These are phyloP conservation scores for Artemia sp. DNA, from an alignment of 2,888 invertebrate species.

Conservation along the genomic window DNA sequence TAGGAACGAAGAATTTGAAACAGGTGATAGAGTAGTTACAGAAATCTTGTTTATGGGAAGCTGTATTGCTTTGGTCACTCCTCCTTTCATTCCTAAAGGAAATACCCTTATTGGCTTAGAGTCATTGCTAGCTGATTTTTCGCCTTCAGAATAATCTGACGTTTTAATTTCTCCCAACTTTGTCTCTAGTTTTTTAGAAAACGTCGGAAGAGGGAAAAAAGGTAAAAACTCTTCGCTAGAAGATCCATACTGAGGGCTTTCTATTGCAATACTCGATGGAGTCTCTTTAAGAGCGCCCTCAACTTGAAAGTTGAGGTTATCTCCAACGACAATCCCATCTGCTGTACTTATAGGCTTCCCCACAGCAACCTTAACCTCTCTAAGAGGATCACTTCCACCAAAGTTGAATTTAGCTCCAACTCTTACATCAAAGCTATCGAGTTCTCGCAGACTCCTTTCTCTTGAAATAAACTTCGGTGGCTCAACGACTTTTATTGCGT, in stretches of 20 bases:
- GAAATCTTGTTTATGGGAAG: neutral
- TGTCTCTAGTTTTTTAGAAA: neutral
- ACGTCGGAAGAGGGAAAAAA: neutral
- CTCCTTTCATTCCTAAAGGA: neutral
- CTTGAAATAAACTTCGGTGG: neutral
- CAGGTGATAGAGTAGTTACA: neutral
- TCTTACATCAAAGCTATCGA: slow-evolving; percentile 3
- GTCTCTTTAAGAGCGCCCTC: neutral
- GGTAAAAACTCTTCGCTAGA: neutral
- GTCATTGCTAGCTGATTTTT: neutral
- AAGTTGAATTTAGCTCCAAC: slow-evolving; percentile 12
- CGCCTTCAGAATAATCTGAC: neutral
- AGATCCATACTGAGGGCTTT: neutral
- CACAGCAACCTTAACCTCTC: slow-evolving; percentile 6
- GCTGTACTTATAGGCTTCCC: neutral
- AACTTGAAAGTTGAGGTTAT: neutral
- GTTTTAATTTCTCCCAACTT: neutral
- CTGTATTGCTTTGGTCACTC: no score
- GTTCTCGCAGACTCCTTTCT: neutral
- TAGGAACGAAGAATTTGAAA: neutral
- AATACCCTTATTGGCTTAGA: neutral
- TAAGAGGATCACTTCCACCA: neutral
- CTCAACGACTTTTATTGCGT: neutral
- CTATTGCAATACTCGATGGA: neutral
- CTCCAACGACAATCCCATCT: neutral